Base-by-base conservation (phyloP, 2,797 vertebrate species). In the Austrolebias charrua region DNA sequence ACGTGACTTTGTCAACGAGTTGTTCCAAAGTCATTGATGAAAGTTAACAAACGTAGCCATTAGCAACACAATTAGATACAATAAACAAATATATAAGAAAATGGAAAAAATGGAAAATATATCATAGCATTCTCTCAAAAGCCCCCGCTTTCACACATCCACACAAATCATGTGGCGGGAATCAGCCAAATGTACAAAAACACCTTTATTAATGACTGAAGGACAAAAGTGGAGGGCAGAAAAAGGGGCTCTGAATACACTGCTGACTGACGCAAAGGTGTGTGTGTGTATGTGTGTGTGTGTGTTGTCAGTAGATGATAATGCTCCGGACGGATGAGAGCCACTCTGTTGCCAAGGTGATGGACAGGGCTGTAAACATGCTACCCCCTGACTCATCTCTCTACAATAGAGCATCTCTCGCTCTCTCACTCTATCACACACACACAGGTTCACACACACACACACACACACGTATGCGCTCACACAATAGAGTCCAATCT, bases 371-470 rank as follows among this genome's bases (percentile, higher is more conserved):
- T 84, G 86, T 90, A 91, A 91, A 90, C 89, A 90, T 60, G 35
- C 86, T 88, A 84, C 82, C 88, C 88, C 86, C 88, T 90, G 89
- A 89, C 87, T 90, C 89, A 90, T 90, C 84, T 63, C 76, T 83
- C 79, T 74, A 88, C 85, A 89, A 89, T 85, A 73, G 73, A 78
- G 63, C 57, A 44, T 75, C 80, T 55, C 24, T 24, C 24, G 1
- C 80, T 55, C 75, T 68, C 76, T 54, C 69, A 49, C 67, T 29
- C 63, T 51, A 62, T 50, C 43, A 24, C 61, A 24, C 57, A 56
- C 15, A 42, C 55, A n/a, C n/a, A n/a, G n/a, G n/a, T n/a, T 57
- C 66, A 58, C 47, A 57, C 53, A 45, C 55, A 47, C 59, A 44
- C 70, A 52, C 55, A 66, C 51, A 71, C 64, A 66, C 61, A 69